Evolutionary conservation across 1,140 invertebrate genomes (phyloP).

Genomic region (Conus ventricosus): DNA sequence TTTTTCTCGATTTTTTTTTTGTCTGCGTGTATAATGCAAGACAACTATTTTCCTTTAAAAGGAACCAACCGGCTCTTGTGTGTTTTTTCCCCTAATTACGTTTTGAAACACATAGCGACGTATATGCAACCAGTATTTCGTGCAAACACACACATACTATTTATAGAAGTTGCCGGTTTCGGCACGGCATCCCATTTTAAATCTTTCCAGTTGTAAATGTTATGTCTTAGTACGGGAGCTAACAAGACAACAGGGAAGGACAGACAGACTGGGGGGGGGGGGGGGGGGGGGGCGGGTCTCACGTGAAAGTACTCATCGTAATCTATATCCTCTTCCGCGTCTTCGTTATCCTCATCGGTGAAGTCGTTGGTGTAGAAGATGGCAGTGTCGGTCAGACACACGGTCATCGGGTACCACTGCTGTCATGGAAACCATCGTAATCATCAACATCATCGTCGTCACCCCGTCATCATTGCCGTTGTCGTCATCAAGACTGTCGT

Average conservation of each 20-base stretch:
- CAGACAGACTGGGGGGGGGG: neutral
- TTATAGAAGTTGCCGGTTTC: too few species aligned
- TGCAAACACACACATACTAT: too few species aligned
- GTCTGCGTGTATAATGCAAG: too few species aligned
- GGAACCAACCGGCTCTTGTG: too few species aligned
- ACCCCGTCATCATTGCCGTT: neutral
- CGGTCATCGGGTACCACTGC: constrained; percentile 34
- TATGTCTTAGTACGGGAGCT: neutral
- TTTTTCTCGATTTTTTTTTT: too few species aligned
- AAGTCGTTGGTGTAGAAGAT: constrained; percentile 42
- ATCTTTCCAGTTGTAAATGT: too few species aligned
- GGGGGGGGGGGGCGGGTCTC: neutral
- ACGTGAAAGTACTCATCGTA: constrained; percentile 50
- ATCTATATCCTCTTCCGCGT: constrained; percentile 62
- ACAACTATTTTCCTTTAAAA: too few species aligned
- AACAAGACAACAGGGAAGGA: neutral
- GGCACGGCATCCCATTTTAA: too few species aligned
- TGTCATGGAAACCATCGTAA: neutral
- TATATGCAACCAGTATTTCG: too few species aligned
- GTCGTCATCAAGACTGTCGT: neutral
- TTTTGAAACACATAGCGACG: too few species aligned
- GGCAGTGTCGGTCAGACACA: constrained; percentile 35
- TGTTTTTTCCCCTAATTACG: too few species aligned
- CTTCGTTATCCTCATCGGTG: constrained; percentile 66
- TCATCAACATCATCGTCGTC: neutral